phyloP scores from a whole-genome alignment of 2,797 vertebrate species.

The Rhincodon typus region DNA sequence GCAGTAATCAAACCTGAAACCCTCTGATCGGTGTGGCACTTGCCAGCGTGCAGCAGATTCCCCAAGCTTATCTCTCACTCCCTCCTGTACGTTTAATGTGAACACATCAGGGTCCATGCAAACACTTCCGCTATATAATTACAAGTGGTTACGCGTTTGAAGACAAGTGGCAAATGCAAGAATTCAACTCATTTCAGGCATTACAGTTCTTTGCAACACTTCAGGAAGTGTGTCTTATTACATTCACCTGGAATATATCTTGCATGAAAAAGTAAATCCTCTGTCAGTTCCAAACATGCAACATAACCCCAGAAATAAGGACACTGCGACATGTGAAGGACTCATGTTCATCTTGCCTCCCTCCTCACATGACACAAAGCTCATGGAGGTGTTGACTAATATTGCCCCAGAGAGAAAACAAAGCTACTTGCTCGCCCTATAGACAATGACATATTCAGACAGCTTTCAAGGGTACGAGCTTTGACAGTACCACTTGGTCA shows the following conservation, averaged over 20 bases:
- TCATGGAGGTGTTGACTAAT: not conserved
- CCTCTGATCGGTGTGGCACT: too few relatives aligned
- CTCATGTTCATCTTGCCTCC: not conserved
- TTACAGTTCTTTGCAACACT: not conserved
- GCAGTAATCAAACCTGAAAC: not conserved
- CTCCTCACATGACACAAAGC: not conserved
- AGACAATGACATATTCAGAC: not conserved
- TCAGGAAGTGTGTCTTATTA: not conserved
- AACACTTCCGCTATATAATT: not conserved
- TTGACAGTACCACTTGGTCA: not conserved
- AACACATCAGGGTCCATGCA: too few relatives aligned
- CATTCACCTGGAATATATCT: not conserved
- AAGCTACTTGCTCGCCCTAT: not conserved
- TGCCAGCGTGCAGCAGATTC: too few relatives aligned
- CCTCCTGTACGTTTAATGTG: not conserved
- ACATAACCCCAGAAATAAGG: not conserved
- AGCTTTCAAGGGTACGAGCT: not conserved
- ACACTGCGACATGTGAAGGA: not conserved
- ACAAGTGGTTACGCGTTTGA: not conserved
- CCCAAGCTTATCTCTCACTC: not conserved
- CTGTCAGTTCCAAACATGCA: not conserved
- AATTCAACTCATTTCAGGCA: not conserved
- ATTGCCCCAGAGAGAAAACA: not conserved
- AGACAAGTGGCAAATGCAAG: not conserved
- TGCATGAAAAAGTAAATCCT: not conserved